phyloP scores from a whole-genome alignment of 2,888 invertebrate species.

The Dascillus cervinus region DNA sequence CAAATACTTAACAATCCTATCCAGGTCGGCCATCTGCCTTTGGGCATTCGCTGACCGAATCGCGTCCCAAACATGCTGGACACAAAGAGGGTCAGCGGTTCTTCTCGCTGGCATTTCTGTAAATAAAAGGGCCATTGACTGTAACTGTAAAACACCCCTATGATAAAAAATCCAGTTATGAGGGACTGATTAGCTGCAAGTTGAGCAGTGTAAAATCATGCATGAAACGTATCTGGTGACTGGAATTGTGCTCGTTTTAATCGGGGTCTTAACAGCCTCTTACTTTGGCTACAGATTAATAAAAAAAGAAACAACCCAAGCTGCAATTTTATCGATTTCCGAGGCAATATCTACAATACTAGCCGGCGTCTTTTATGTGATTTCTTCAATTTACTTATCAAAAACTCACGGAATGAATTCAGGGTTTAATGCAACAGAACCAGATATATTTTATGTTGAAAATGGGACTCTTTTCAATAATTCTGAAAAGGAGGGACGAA shows the following conservation, averaged over 20 bases:
- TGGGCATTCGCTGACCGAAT: slow-evolving; percentile 30
- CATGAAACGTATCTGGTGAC: slow-evolving; percentile 29
- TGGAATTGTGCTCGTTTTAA: slow-evolving; percentile 26
- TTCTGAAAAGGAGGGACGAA: too few relatives aligned
- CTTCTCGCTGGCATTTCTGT: slow-evolving; percentile 37
- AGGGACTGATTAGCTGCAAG: not conserved
- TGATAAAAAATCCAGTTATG: not conserved
- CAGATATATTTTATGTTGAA: too few relatives aligned
- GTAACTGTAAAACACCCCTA: not conserved
- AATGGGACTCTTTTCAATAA: too few relatives aligned
- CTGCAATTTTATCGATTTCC: slow-evolving; percentile 22
- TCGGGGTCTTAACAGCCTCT: slow-evolving; percentile 23
- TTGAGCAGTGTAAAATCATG: slow-evolving; percentile 31
- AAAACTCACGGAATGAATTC: too few relatives aligned
- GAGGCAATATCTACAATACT: slow-evolving; percentile 31
- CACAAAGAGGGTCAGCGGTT: slow-evolving; percentile 34
- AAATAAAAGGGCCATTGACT: slow-evolving; percentile 3
- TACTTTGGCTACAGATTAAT: slow-evolving; percentile 28
- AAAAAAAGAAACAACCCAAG: slow-evolving; percentile 19
- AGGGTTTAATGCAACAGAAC: too few relatives aligned
- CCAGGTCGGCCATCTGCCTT: slow-evolving; percentile 29
- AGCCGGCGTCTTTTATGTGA: slow-evolving; percentile 34
- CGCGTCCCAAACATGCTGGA: slow-evolving; percentile 40
- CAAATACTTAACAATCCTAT: slow-evolving; percentile 32
- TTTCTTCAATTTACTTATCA: slow-evolving; percentile 15